Evolutionary conservation across 2,888 invertebrate genomes (phyloP).

Genomic region (Diploptera punctata): DNA sequence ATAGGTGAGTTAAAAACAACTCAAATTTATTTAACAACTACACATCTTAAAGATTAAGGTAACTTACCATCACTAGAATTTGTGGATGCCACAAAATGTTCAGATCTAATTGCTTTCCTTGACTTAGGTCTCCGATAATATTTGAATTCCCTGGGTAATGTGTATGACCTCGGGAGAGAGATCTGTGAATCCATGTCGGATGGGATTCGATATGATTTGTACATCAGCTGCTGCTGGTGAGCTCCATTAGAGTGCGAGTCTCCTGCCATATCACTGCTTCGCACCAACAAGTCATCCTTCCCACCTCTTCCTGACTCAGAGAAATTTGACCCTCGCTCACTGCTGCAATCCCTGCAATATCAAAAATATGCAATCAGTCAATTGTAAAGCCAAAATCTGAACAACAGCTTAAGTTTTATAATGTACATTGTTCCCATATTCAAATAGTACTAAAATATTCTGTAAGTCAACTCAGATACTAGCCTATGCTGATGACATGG

Average conservation of each 20-base stretch:
- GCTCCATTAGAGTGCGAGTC: constrained; percentile 29
- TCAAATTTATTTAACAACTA: too few relatives aligned
- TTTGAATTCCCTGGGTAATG: constrained; percentile 83
- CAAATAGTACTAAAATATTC: too few relatives aligned
- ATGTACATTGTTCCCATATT: too few relatives aligned
- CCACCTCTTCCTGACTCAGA: constrained; percentile 35
- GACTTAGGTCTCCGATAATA: constrained; percentile 70
- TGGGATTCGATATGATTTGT: constrained; percentile 62
- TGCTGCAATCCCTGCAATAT: constrained; percentile 38
- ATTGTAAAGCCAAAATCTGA: too few relatives aligned
- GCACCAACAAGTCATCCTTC: constrained; percentile 27
- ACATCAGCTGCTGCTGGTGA: constrained; percentile 47
- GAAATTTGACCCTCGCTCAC: constrained; percentile 39
- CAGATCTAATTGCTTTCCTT: constrained; percentile 65
- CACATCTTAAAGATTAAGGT: too few relatives aligned
- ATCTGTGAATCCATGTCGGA: constrained; percentile 79
- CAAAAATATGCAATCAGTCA: too few relatives aligned
- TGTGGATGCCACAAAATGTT: constrained; percentile 78
- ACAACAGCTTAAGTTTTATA: too few relatives aligned
- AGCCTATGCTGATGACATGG: too few relatives aligned
- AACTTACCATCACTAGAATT: constrained; percentile 83
- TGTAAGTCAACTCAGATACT: too few relatives aligned
- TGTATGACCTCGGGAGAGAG: constrained; percentile 84
- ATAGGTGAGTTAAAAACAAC: too few relatives aligned
- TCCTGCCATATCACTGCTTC: constrained; percentile 30